Base-by-base conservation (phyloP, 2,113 vertebrate genomes). In the Sphaerodactylus townsendi region DNA sequence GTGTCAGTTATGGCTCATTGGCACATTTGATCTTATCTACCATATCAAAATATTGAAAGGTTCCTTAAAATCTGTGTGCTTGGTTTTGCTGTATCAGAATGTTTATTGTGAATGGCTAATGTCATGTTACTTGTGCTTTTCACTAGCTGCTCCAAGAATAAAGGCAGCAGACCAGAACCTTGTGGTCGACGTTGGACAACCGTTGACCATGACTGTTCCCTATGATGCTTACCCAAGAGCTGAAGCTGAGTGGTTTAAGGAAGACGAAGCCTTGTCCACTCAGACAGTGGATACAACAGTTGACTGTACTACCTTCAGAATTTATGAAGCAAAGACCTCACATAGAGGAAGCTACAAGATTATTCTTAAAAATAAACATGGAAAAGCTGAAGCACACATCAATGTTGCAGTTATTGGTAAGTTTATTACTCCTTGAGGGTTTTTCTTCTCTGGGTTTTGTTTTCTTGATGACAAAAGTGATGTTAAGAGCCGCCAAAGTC, bases 211-310 rank as follows among this genome's bases (percentile, higher is more conserved):
- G 97, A 92, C 90, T 5, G 97, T 99, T 10, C 98, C 99, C 2
- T 99, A 99, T 14, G 97, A 99, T 75, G 97, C 98, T 78, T 99
- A 99, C 87, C 99, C 99, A 88, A 98, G 96, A 77, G 98, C 98
- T 72, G 98, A 99, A 80, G 97, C 97, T 1, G 97, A 99, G 86
- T 99, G 99, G 99, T 96, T 97, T 89, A 98, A 97, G 56, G 95
- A 93, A 78, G 97, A 96, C 3, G 91, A 94, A 87, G 87, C 91
- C 69, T 93, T 99, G n/a, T 96, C 98, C 28, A 95, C 97, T 75
- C 96, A 97, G 93, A 98, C 98, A 81, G 96, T 98, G 68, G 97
- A 99, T 92, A 98, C 98, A 28, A 98, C 98, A 77, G 64, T 90
- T 64, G 98, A 99, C 50, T 95, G 92, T 83, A 99, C 97, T 1